A percentile compares a stretch with the other conserved stretches of the same genome.
These are phyloP conservation scores for Ammodytes marinus DNA, from an alignment of 2,113 vertebrate genomes.

Conservation along the genomic window DNA sequence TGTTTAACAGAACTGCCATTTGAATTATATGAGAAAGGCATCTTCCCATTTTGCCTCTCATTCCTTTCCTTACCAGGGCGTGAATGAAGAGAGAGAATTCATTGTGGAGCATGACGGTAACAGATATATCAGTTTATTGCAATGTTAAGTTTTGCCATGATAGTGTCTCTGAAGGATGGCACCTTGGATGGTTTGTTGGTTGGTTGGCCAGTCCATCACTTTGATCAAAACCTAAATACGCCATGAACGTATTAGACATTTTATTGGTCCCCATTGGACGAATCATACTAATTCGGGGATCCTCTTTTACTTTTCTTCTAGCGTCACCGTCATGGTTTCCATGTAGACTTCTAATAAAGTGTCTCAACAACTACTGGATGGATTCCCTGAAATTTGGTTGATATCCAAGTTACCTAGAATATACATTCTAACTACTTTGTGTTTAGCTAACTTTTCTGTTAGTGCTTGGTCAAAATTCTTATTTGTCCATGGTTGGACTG, in stretches of 20 bases:
- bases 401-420: neutral
- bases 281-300: neutral
- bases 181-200: too few relatives aligned
- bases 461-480: neutral
- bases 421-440: neutral
- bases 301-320: neutral
- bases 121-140: neutral
- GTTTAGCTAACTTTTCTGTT: neutral
- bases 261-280: neutral
- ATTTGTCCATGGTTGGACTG: neutral
- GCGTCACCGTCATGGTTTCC: neutral
- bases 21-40: neutral
- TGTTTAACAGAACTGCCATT: neutral
- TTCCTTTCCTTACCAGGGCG: constrained; percentile 45
- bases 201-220: neutral
- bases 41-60: neutral
- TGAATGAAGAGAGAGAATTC: constrained; percentile 71
- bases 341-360: neutral
- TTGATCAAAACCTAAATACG: neutral
- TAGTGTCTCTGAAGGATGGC: neutral
- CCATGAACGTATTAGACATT: neutral
- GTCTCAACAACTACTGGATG: neutral
- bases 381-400: neutral
- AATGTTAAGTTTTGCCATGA: neutral
- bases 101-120: constrained; percentile 89